Evolutionary conservation across 1,140 invertebrate genomes (phyloP).

Genomic region (Hycleus cichorii): DNA sequence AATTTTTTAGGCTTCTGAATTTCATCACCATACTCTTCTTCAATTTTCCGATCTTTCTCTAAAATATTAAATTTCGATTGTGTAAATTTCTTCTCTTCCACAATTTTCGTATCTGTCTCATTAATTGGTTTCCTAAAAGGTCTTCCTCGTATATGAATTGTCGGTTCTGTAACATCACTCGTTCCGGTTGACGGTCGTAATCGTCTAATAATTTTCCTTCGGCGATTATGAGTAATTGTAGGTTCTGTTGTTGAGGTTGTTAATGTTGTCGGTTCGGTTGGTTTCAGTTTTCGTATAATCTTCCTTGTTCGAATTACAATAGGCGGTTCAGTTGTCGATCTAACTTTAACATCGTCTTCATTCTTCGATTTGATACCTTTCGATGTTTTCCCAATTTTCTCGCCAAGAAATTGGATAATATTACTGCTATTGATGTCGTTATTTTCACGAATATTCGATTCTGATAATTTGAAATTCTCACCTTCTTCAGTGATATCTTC

Average conservation of each 20-base stretch:
- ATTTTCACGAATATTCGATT: constrained; percentile 50
- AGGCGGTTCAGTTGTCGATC: constrained; percentile 24
- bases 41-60: neutral
- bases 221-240: constrained; percentile 19
- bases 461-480: constrained; percentile 50
- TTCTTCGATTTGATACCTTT: constrained; percentile 6
- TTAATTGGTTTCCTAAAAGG: neutral
- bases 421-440: constrained; percentile 24
- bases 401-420: constrained; percentile 17
- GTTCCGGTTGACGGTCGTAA: constrained; percentile 17
- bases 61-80: neutral
- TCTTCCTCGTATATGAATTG: constrained; percentile 1
- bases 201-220: constrained; percentile 26
- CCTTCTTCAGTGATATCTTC: constrained; percentile 38
- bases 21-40: too few relatives aligned
- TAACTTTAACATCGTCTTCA: constrained; percentile 19
- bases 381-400: constrained; percentile 24
- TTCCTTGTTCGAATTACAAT: constrained; percentile 42
- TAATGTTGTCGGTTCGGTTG: constrained; percentile 25
- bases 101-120: neutral
- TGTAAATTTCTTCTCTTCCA: neutral
- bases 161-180: neutral
- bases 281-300: constrained; percentile 47
- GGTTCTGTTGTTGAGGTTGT: constrained; percentile 27
- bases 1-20: too few relatives aligned